Evolutionary conservation across 64 coral and sea anemone species (phyloP), one percentile per base, ranked within the genome.

Genomic region (Actinia tenebrosa): DNA sequence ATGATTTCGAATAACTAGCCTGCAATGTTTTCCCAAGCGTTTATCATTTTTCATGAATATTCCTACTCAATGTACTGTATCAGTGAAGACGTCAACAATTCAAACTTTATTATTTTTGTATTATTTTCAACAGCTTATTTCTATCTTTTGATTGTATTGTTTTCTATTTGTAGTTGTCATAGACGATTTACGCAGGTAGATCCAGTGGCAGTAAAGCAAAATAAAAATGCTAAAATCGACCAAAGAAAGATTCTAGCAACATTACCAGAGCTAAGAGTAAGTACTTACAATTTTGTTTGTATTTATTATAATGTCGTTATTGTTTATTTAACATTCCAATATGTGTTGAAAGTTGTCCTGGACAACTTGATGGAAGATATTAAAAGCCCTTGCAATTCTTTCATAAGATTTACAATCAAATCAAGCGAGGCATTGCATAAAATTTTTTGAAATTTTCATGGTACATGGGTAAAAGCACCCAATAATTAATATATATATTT

Each of bases 261-360:
- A 44, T 89, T 98, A 42, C 96, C 96, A 87, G 96, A 98, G 87
- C 83, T 98, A 77, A 94, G 88, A 89, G 96, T 98, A 95, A 85
- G 84, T 85, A 77, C 1, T 44, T 16, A 53, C 45, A 84, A 27
- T 19, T 53, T 20, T 20, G 6, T 42, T 2, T 10, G 8, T 25
- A 8, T 42, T 79, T 79, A 26, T 79, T 45, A 79, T 77, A n/a
- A 77, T 77, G 26, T 16, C 16, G 16, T 61, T 61, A 61, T 61
- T 20, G 18, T 18, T 20, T 66, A 9, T n/a, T 66, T n/a, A 23
- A 9, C 63, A 66, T 66, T 66, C 63, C 63, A n/a, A 14, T 18
- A 9, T n/a, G n/a, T 66, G 63, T 37, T 66, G 63, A 66, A 66
- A 25, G 22, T 20, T 66, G n/a, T n/a, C 20, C 1, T 23, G 8